Evolutionary conservation across 2,888 invertebrate genomes (phyloP), one percentile per base, ranked within the genome.

Genomic region (Euclidia mi): DNA sequence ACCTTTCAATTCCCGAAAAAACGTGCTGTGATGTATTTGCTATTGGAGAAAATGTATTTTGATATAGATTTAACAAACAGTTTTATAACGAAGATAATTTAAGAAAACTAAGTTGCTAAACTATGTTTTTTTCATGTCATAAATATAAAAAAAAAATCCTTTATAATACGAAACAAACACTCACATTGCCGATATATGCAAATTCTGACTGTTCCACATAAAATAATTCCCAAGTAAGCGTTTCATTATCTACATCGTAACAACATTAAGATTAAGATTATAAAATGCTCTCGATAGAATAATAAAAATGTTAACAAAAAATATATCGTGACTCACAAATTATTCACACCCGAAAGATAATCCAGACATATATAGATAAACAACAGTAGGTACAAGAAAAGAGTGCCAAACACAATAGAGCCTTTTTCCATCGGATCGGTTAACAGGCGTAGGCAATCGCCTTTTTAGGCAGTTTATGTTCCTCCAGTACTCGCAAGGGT

Each of bases 381-480:
- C 77, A 76, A 78, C 62, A 62, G 64, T 64, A 51, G 46, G 55
- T 59, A 65, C 64, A 88, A 84, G 87, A 88, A 89, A 85, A 87
- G 82, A 84, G 79, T 81, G 80, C 75, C 82, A 81, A 77, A 80
- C 82, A 86, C 87, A 88, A 84, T 84, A 69, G 77, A 62, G 82
- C 80, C 78, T 83, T 80, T 76, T 85, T 80, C 76, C 64, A 71
- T 76, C 70, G 78, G 79, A 76, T 79, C 76, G 75, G 72, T 69
- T 81, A 84, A 81, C 85, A 83, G 74, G 78, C 81, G 71, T 71
- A 79, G 81, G 78, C 84, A 80, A 85, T 84, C 81, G 82, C 81
- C 85, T 90, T 90, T 90, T 87, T 88, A 81, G 80, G 79, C 82
- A 81, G 80, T 81, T 82, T 85, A 82, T 79, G 81, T 85, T 81